phyloP scores from a whole-genome alignment of 2,113 vertebrate species.

The Lipophrys pholis region DNA sequence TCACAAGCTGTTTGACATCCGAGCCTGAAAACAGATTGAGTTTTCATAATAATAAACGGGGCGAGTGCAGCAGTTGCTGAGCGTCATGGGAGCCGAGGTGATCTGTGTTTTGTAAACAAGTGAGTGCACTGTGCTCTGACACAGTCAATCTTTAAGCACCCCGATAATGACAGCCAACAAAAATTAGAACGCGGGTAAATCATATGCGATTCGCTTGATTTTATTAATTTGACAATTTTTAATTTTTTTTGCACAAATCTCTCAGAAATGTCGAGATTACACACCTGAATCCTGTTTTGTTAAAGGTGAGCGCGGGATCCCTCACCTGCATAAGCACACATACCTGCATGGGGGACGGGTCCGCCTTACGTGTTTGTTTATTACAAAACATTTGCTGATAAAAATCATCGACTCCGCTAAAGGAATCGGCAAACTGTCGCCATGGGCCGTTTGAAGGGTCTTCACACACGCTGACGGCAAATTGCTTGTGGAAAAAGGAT shows the following conservation, averaged over 20 bases:
- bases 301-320: not conserved
- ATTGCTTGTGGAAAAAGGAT: not conserved
- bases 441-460: not conserved
- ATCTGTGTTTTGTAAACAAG: slow-evolving; percentile 62
- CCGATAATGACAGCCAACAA: not conserved
- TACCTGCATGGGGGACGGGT: slow-evolving; percentile 35
- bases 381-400: slow-evolving; percentile 8
- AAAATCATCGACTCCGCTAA: not conserved
- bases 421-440: not conserved
- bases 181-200: not conserved
- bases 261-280: not conserved
- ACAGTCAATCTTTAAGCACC: not conserved
- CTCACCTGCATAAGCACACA: slow-evolving; percentile 40
- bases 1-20: not conserved
- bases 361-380: slow-evolving; percentile 26
- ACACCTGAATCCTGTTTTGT: not conserved
- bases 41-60: slow-evolving; percentile 53
- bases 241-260: not conserved
- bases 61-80: slow-evolving; percentile 10
- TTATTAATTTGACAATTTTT: no score
- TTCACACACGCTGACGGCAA: not conserved
- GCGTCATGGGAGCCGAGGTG: slow-evolving; percentile 17
- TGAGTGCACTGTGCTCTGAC: no score
- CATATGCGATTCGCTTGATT: no score
- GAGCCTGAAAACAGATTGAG: not conserved